Evolutionary conservation across 1,140 invertebrate species (phyloP), one percentile per base, ranked within the genome.

Genomic region (Papilio helenus): DNA sequence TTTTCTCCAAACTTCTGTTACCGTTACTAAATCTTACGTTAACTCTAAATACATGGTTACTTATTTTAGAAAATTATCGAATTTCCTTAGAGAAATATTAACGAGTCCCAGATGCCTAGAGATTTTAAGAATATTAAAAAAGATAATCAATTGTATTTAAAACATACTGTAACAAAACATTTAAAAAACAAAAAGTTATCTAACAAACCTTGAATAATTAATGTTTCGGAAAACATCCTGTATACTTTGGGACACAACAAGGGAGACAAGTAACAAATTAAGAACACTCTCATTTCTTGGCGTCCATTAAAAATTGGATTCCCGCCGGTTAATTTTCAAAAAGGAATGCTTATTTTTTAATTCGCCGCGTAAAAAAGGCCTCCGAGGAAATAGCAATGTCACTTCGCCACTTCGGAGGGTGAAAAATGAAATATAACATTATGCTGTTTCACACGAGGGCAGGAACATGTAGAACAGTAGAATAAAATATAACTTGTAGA

Each of bases 271-370:
- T 74, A 46, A 74, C 72, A 74, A 74, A 74, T 74, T 74, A 74
- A 18, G 72, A 26, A 74, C 72, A 74, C 42, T 74, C 44, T 72
- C 68, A 73, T 74, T 74, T 74, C 44, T 72, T 72, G 3, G 34
- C 72, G 72, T 74, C 34, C 72, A 72, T 74, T 74, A 74, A 74
- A 74, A 74, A 74, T 74, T 74, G 72, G 72, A 74, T 74, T 74
- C 72, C 14, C 72, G n/a, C 12, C 5, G 72, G 72, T 74, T 74
- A 74, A 74, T 74, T 74, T 74, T 74, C 72, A 74, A 74, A 74
- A 44, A 26, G 72, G 20, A 26, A 68, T 34, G 29, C 61, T 68
- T 72, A 55, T 68, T 68, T 61, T 74, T 26, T 74, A 74, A 74
- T 74, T 74, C 42, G 42, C 9, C 34, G 39, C 39, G 72, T 51